A percentile compares a stretch with the other conserved stretches of the same genome.
phyloP scores from a whole-genome alignment of 2,113 vertebrate species.

The Australoheros scitulus region DNA sequence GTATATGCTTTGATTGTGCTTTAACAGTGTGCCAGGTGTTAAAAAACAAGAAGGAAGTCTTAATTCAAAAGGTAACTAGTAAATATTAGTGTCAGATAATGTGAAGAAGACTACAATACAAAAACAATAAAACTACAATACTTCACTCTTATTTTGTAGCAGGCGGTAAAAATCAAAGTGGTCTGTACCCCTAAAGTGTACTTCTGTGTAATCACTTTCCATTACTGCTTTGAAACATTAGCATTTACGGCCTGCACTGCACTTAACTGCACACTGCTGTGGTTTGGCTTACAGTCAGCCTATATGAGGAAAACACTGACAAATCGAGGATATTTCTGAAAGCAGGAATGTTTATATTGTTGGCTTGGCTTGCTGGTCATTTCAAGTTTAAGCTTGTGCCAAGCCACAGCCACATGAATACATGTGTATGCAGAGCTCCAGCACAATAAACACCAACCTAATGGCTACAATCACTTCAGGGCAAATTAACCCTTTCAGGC shows the following conservation, averaged over 20 bases:
- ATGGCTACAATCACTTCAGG: not conserved
- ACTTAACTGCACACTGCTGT: not conserved
- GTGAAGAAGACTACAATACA: too few species aligned
- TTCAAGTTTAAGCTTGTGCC: constrained; percentile 3
- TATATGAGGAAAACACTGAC: not conserved
- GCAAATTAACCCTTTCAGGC: not conserved
- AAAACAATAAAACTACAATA: not conserved
- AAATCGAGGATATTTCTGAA: constrained; percentile 3
- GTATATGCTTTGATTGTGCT: not conserved
- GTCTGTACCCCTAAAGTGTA: not conserved
- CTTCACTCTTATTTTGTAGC: not conserved
- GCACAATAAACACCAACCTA: constrained; percentile 8
- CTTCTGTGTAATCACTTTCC: not conserved
- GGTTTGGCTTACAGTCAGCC: constrained; percentile 1
- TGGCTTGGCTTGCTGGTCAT: constrained; percentile 19
- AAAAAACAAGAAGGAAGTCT: not conserved
- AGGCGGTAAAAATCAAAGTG: not conserved
- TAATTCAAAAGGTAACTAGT: not conserved
- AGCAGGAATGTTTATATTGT: constrained; percentile 13
- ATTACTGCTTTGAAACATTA: constrained; percentile 1
- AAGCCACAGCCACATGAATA: constrained; percentile 12
- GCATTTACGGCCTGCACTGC: not conserved
- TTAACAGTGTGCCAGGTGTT: not conserved
- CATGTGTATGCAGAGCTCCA: not conserved
- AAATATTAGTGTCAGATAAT: not conserved